These are phyloP conservation scores for Rhynchomys soricoides DNA, from an alignment of 2,113 vertebrate species.

Conservation along the genomic window DNA sequence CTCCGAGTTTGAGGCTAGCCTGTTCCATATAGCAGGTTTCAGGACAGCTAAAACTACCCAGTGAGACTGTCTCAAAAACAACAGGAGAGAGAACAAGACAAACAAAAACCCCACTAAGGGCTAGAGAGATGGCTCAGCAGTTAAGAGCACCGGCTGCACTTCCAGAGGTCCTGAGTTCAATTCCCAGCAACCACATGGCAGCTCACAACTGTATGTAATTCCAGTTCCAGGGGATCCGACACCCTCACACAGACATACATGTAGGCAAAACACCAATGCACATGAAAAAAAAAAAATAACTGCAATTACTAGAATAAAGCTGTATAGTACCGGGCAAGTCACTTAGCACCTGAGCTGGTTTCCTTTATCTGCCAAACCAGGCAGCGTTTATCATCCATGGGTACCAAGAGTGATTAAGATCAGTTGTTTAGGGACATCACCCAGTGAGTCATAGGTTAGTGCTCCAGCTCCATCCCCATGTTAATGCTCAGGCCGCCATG, in stretches of 20 bases:
- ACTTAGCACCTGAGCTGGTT: background rate
- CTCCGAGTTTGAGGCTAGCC: background rate
- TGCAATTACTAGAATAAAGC: background rate
- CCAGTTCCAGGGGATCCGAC: too few relatives aligned
- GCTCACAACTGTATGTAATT: too few relatives aligned
- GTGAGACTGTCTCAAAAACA: background rate
- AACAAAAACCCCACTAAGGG: background rate
- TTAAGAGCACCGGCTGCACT: too few relatives aligned
- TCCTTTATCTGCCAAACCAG: background rate
- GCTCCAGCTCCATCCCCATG: accelerated
- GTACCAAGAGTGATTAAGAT: background rate
- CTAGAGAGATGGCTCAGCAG: too few relatives aligned
- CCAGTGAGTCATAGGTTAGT: background rate
- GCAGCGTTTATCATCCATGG: accelerated
- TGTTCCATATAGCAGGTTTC: background rate
- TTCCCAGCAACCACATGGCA: too few relatives aligned
- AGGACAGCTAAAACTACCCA: background rate
- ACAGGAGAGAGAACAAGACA: background rate
- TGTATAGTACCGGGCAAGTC: background rate
- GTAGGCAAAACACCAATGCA: too few relatives aligned
- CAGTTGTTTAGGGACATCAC: background rate
- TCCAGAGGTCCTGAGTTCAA: too few relatives aligned
- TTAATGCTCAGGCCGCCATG: background rate
- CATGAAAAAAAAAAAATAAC: too few relatives aligned
- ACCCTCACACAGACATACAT: too few relatives aligned